Evolutionary conservation across 2,113 vertebrate species (phyloP).

Genomic region (Empidonax traillii): DNA sequence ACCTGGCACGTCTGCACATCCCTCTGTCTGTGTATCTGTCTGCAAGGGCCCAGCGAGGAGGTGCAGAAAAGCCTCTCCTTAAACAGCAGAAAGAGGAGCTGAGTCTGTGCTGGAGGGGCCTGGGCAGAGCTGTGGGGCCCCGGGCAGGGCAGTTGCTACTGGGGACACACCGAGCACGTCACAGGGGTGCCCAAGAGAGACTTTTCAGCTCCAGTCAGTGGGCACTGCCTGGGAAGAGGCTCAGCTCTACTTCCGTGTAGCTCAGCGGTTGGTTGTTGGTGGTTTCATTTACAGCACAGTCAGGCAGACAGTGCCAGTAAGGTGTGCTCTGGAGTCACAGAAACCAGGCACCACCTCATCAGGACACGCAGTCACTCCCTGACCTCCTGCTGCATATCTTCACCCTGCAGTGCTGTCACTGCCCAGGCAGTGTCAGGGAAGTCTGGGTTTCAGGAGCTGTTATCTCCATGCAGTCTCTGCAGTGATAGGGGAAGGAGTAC

Average conservation of each 20-base stretch:
- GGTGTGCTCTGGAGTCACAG: rapidly evolving
- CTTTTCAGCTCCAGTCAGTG: rapidly evolving
- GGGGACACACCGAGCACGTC: neutral
- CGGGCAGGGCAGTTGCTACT: rapidly evolving
- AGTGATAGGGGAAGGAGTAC: neutral
- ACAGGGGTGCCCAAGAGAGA: neutral
- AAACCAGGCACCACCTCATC: neutral
- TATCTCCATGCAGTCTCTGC: neutral
- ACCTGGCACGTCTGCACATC: rapidly evolving
- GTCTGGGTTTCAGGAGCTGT: neutral
- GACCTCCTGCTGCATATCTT: neutral
- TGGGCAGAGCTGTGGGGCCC: rapidly evolving
- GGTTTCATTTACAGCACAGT: neutral
- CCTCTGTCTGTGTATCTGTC: neutral
- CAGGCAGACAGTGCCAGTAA: neutral
- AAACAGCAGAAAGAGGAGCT: rapidly evolving
- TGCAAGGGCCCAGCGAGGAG: neutral
- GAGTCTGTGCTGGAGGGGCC: neutral
- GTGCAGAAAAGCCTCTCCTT: neutral
- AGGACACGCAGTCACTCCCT: neutral
- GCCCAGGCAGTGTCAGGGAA: neutral
- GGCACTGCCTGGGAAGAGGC: neutral
- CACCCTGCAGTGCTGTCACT: neutral
- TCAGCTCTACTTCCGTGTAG: rapidly evolving
- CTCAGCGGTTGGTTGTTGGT: rapidly evolving